phyloP scores from a whole-genome alignment of 2,797 vertebrate species.

The Macrochelys suwanniensis region DNA sequence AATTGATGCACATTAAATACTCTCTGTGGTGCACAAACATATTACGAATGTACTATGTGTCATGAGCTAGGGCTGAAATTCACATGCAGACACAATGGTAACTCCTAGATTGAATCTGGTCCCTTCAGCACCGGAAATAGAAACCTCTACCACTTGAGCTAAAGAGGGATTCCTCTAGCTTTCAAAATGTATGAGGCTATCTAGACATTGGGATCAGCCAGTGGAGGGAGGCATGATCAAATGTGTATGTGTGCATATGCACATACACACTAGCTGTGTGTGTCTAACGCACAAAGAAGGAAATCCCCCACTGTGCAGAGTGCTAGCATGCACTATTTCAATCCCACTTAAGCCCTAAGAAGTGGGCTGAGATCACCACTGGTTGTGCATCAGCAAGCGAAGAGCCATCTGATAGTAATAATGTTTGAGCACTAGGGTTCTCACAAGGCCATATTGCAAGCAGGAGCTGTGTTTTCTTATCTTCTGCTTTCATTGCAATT shows the following conservation, averaged over 20 bases:
- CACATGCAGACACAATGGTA: background rate
- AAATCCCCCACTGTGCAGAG: background rate
- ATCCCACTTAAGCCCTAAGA: background rate
- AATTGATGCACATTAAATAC: background rate
- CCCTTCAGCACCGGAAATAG: background rate
- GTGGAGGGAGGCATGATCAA: background rate
- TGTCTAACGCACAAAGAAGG: background rate
- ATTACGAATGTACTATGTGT: background rate
- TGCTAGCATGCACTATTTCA: background rate
- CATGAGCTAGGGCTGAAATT: background rate
- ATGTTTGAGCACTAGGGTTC: background rate
- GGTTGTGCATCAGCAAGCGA: background rate
- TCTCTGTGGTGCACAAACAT: background rate
- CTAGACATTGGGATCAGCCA: background rate
- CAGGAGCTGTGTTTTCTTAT: constrained; percentile 59
- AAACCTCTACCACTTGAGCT: background rate
- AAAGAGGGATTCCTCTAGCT: background rate
- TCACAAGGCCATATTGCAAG: constrained; percentile 18
- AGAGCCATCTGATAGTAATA: background rate
- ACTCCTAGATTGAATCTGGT: background rate
- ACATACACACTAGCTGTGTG: background rate
- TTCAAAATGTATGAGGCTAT: background rate
- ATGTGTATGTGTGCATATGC: background rate
- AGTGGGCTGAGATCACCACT: background rate
- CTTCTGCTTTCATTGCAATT: constrained; percentile 56